These are phyloP conservation scores for Hymenopus coronatus DNA, from an alignment of 2,888 invertebrate species.

Conservation along the genomic window DNA sequence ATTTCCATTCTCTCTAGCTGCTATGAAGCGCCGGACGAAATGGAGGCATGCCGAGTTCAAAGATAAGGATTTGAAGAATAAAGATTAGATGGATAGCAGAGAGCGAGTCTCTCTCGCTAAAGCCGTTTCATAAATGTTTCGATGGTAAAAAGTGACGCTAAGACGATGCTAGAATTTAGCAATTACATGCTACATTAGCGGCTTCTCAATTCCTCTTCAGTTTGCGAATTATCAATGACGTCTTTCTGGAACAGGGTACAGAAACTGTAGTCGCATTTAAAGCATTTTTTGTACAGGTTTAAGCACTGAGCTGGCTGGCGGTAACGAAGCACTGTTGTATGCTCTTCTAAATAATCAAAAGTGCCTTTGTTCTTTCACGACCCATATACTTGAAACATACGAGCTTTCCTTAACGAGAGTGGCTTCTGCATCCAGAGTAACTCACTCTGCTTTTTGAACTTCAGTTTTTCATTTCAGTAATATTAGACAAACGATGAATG, in stretches of 20 bases:
- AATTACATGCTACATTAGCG: not conserved
- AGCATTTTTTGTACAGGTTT: not conserved
- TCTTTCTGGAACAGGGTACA: not conserved
- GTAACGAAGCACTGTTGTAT: not conserved
- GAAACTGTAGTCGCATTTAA: too few relatives aligned
- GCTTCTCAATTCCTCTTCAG: not conserved
- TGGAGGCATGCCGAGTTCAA: not conserved
- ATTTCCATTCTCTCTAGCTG: not conserved
- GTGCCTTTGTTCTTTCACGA: not conserved
- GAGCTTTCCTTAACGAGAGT: not conserved
- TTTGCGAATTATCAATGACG: not conserved
- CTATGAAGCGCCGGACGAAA: not conserved
- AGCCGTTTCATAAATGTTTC: not conserved
- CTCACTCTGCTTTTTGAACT: too few relatives aligned
- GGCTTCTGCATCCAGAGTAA: not conserved
- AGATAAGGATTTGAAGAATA: not conserved
- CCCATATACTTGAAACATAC: not conserved
- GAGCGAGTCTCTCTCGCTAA: not conserved
- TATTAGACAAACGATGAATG: not conserved
- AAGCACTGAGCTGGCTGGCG: too few relatives aligned
- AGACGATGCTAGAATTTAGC: not conserved
- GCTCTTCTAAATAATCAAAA: not conserved
- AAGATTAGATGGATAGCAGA: not conserved
- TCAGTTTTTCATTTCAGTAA: not conserved
- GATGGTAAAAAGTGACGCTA: not conserved